A percentile compares a stretch with the other conserved stretches of the same genome.
phyloP scores from a whole-genome alignment of 2,888 invertebrate genomes.

The Coremacera marginata region DNA sequence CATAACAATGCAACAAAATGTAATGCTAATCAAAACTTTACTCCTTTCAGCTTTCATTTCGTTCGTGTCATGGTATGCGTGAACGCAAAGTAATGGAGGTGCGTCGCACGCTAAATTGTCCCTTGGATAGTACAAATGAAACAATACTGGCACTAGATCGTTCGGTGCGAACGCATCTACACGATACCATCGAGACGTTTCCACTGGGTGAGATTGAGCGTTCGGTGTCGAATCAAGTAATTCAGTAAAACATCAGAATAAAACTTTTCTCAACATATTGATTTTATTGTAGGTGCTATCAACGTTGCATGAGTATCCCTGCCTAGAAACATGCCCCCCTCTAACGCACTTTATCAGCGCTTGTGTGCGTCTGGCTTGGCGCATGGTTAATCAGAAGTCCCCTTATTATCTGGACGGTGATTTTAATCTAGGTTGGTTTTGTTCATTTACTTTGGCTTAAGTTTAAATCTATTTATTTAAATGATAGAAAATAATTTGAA shows the following conservation, averaged over 20 bases:
- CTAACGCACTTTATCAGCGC: conserved; percentile 84
- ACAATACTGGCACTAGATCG: conserved; percentile 71
- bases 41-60: conserved; percentile 77
- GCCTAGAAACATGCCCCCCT: conserved; percentile 82
- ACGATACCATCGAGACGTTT: conserved; percentile 79
- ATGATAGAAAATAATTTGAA: conserved; percentile 6
- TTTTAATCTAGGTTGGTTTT: conserved; percentile 74
- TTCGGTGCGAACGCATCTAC: conserved; percentile 76
- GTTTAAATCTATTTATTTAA: background rate
- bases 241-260: background rate
- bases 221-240: conserved; percentile 75
- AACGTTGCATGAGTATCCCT: conserved; percentile 93
- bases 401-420: conserved; percentile 77
- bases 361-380: conserved; percentile 90
- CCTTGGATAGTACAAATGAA: conserved; percentile 69
- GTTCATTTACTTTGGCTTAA: background rate
- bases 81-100: conserved; percentile 81
- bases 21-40: too few relatives aligned
- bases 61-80: conserved; percentile 78
- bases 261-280: background rate
- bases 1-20: too few relatives aligned
- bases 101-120: conserved; percentile 73
- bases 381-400: conserved; percentile 80
- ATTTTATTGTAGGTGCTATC: conserved; percentile 77
- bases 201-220: conserved; percentile 78